Percentiles rank a stretch among this genome's conserved stretches.
These are phyloP conservation scores for Archocentrus centrarchus DNA, from an alignment of 2,113 vertebrate species.

Conservation along the genomic window DNA sequence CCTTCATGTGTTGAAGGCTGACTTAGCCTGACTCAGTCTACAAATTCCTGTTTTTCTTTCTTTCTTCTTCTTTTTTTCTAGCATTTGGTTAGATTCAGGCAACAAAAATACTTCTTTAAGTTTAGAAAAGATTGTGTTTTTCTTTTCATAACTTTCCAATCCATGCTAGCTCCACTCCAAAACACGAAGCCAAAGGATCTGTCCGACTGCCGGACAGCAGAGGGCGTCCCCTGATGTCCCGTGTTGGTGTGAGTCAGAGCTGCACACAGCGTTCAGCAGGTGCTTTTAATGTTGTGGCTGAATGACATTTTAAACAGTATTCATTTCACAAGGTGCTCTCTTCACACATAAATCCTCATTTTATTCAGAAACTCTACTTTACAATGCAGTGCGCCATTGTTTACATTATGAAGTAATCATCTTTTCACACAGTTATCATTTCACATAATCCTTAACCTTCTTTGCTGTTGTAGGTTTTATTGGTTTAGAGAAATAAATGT, in stretches of 20 bases:
- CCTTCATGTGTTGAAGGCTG: too few relatives aligned
- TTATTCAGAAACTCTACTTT: conserved; percentile 27
- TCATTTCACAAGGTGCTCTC: conserved; percentile 15
- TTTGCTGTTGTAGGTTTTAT: neutral
- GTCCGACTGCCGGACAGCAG: neutral
- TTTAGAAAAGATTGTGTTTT: neutral
- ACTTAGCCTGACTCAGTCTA: too few relatives aligned
- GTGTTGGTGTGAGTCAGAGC: neutral
- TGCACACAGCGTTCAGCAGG: neutral
- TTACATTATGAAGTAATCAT: conserved; percentile 17
- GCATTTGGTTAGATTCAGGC: neutral
- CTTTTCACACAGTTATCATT: neutral
- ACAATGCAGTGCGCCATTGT: neutral
- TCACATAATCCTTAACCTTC: neutral
- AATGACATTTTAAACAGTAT: neutral
- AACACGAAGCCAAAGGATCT: neutral
- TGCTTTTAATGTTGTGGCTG: conserved; percentile 6
- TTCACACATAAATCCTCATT: conserved; percentile 57
- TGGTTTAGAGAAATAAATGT: accelerated
- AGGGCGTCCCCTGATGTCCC: neutral
- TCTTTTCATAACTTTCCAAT: neutral
- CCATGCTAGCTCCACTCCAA: neutral
- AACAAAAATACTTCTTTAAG: neutral
- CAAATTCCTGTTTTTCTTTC: too few relatives aligned
- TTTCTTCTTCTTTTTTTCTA: neutral